Base-by-base conservation (phyloP, 1,140 invertebrate species). In the Chironomus tepperi region DNA sequence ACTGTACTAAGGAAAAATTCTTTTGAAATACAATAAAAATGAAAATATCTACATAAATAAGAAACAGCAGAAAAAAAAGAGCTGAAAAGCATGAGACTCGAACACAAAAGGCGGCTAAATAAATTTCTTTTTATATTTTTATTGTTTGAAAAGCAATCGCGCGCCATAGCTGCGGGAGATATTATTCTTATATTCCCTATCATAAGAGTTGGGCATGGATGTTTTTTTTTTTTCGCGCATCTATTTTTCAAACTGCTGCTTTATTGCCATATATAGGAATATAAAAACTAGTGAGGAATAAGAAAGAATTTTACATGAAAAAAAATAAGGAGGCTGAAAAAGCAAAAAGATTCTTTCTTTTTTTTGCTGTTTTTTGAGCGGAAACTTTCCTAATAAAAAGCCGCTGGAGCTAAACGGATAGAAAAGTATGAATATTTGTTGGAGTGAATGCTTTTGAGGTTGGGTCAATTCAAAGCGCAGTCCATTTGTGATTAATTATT, bases 1-100 rank as follows among this genome's bases (percentile, higher is more conserved):
- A n/a, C 12, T n/a, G 12, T 12, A 3, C 15, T 12, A 12, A n/a
- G 12, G 5, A n/a, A n/a, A 10, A 10, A 47, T 47, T 47, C 15
- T 57, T 57, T 57, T 57, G 47, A 57, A 57, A 57, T 57, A n/a
- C n/a, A n/a, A 57, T 57, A n/a, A 57, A 57, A 57, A n/a, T 57
- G n/a, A 57, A 57, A 57, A 57, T 57, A 57, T 57, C 12, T 57
- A 57, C 47, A 47, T 57, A 57, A n/a, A 57, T 57, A 57, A 57
- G 24, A 57, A 57, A 57, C 47, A 57, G 12, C 12, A 57, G 47
- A 12, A n/a, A 5, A 9, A 47, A 10, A n/a, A 57, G 47, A 57
- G 47, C 12, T 57, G 47, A 57, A 57, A 57, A n/a, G 12, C 47
- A 57, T 57, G 47, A 57, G 12, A 57, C 12, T 34, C 1, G 47